These are phyloP conservation scores for Hycleus cichorii DNA, from an alignment of 1,140 invertebrate species.

Conservation along the genomic window DNA sequence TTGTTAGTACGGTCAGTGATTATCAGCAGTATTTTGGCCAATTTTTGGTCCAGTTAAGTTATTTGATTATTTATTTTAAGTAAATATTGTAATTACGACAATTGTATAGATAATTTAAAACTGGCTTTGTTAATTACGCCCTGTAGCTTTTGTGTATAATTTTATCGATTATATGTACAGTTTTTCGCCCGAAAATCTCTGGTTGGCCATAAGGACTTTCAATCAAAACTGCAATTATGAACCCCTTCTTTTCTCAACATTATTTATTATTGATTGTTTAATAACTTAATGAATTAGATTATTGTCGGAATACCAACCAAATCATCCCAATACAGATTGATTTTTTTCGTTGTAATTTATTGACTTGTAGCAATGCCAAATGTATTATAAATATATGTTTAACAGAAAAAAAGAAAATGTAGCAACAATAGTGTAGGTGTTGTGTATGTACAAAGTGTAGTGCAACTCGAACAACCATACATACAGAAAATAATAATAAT, in stretches of 20 bases:
- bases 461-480: conserved; percentile 28
- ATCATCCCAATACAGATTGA: too few relatives aligned
- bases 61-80: conserved; percentile 36
- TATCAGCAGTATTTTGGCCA: conserved; percentile 36
- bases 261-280: too few relatives aligned
- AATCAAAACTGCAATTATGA: too few relatives aligned
- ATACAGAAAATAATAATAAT: conserved; percentile 14
- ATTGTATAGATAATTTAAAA: conserved; percentile 27
- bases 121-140: too few relatives aligned
- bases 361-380: conserved; percentile 38
- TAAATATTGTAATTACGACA: conserved; percentile 30
- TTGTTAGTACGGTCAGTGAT: conserved; percentile 34
- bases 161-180: too few relatives aligned
- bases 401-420: conserved; percentile 23
- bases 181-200: too few relatives aligned
- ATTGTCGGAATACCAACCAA: too few relatives aligned
- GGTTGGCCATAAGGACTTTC: too few relatives aligned
- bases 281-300: too few relatives aligned
- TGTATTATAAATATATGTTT: conserved; percentile 36
- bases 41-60: conserved; percentile 35
- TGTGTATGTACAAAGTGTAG: conserved; percentile 40
- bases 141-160: too few relatives aligned
- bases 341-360: neutral
- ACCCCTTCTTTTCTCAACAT: neutral
- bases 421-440: conserved; percentile 37